Conservation (phyloP, 2,113 vertebrate species). For the Gambusia holbrooki region DNA sequence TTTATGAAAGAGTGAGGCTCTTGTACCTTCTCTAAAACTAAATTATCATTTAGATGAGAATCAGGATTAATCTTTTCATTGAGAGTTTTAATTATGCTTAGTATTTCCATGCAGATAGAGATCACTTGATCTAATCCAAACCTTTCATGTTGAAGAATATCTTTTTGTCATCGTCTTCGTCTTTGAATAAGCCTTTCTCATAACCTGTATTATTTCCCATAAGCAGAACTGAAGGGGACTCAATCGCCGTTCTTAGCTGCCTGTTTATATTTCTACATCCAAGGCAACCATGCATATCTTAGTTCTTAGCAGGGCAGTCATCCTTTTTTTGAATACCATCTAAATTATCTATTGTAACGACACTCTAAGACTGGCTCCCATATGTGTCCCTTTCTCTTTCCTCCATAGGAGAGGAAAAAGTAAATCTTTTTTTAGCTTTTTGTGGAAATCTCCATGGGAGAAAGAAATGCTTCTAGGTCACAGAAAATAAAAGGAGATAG, state of each 20-base stretch:
- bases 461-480: conserved; percentile 73
- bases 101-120: not conserved
- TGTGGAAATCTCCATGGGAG: conserved; percentile 64
- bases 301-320: conserved; percentile 20
- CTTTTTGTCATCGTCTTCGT: conserved; percentile 17
- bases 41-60: conserved; percentile 1
- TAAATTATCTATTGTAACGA: conserved; percentile 66
- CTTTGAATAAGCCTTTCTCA: conserved; percentile 5
- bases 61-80: not conserved
- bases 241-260: conserved; percentile 28
- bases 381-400: conserved; percentile 42
- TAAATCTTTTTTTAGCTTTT: conserved; percentile 68
- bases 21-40: not conserved
- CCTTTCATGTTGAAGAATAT: conserved; percentile 12
- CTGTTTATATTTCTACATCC: conserved; percentile 40
- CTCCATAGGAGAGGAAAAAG: conserved; percentile 55
- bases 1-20: not conserved
- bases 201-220: conserved; percentile 18
- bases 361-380: conserved; percentile 40
- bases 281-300: conserved; percentile 34
- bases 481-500: conserved; percentile 14
- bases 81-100: not conserved
- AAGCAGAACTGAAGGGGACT: conserved; percentile 17
- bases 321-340: conserved; percentile 43
- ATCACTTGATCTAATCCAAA: conserved; percentile 8